Conservation (phyloP, 2,797 vertebrate species). For the Rhincodon typus region DNA sequence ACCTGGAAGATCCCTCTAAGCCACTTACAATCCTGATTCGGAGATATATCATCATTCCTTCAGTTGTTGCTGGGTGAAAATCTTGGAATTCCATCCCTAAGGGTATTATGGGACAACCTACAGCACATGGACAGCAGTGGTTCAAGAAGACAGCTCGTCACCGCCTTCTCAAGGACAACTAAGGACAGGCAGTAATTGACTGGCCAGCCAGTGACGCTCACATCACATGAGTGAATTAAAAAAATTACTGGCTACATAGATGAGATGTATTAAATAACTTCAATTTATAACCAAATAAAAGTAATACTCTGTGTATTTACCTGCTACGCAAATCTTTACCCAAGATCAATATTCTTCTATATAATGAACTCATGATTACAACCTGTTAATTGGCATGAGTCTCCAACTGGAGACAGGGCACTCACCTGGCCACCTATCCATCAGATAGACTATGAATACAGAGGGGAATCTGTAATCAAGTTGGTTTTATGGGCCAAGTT, state of each 20-base stretch:
- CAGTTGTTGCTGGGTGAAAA: too few relatives aligned
- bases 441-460: background rate
- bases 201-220: too few relatives aligned
- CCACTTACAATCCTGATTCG: too few relatives aligned
- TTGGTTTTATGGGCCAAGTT: background rate
- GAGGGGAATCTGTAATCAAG: background rate
- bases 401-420: background rate
- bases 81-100: too few relatives aligned
- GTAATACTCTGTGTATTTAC: background rate
- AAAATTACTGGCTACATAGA: background rate
- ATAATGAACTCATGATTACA: background rate
- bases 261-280: background rate
- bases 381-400: background rate
- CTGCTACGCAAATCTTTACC: background rate
- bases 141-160: too few relatives aligned
- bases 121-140: too few relatives aligned
- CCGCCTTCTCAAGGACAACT: too few relatives aligned
- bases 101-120: too few relatives aligned
- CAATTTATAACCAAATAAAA: background rate
- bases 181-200: too few relatives aligned
- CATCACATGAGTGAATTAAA: too few relatives aligned
- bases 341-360: background rate
- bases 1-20: too few relatives aligned
- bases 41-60: too few relatives aligned
- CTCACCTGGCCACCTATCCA: background rate